Percentiles rank a stretch among this genome's conserved stretches.
Evolutionary conservation across 23 tunicate genomes (phyloP).

Genomic region (Phallusia fumigata): DNA sequence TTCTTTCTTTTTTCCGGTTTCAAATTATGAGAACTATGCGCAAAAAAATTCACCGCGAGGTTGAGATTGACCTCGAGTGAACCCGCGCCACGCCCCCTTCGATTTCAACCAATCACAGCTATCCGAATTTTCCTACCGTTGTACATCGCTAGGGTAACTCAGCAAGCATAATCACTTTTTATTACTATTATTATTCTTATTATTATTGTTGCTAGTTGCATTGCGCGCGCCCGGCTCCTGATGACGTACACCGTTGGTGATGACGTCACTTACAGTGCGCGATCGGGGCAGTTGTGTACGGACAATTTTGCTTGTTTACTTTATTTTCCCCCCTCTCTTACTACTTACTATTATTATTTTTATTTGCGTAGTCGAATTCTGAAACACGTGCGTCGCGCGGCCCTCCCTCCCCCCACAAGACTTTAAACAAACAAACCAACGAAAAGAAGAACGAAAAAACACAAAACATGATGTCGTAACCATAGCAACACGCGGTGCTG

Average conservation of each 20-base stretch:
- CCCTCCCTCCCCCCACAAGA: too few species aligned
- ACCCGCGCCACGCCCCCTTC: neutral
- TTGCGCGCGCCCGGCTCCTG: slow-evolving; percentile 3
- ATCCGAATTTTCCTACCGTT: neutral
- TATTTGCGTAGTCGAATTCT: slow-evolving; percentile 7
- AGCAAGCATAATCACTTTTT: slow-evolving; percentile 7
- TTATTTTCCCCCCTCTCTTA: neutral
- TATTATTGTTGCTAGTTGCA: slow-evolving; percentile 14
- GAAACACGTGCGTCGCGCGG: too few species aligned
- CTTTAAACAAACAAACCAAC: neutral
- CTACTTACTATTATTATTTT: slow-evolving; percentile 6
- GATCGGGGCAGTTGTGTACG: neutral
- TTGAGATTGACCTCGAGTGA: neutral
- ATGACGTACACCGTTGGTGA: neutral
- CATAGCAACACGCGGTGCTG: slow-evolving; percentile 11
- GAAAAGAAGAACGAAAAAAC: neutral
- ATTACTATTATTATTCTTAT: slow-evolving; percentile 6
- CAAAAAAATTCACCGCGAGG: too few species aligned
- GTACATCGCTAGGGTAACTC: slow-evolving; percentile 4
- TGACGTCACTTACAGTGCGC: neutral
- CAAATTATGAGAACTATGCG: too few species aligned
- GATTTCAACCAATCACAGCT: slow-evolving; percentile 1
- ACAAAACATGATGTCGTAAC: neutral
- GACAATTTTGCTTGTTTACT: neutral
- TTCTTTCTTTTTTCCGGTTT: too few species aligned